Evolutionary conservation across 2,888 invertebrate genomes (phyloP).

Genomic region (Rhopalosiphum nymphaeae): DNA sequence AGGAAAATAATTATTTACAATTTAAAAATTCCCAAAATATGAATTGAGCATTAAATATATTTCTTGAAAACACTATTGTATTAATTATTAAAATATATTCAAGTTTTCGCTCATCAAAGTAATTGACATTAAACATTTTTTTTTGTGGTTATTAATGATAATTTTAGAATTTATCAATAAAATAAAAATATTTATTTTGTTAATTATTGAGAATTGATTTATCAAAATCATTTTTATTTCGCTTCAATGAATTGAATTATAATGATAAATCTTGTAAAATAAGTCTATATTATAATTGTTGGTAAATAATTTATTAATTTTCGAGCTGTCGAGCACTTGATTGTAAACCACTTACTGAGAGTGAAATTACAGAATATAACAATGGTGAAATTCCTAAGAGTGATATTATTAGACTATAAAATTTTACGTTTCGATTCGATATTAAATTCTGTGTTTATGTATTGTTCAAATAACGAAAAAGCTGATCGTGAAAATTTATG

Average conservation of each 20-base stretch:
- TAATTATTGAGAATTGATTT: neutral
- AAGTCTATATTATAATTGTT: neutral
- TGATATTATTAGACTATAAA: slow-evolving; percentile 39
- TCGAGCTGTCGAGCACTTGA: neutral
- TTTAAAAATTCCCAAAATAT: neutral
- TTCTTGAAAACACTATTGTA: neutral
- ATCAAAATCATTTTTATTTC: neutral
- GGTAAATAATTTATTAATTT: slow-evolving; percentile 41
- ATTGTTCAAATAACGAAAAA: slow-evolving; percentile 14
- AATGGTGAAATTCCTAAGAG: neutral
- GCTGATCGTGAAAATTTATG: slow-evolving; percentile 29
- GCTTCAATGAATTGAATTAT: neutral
- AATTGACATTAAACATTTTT: neutral
- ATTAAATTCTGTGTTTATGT: slow-evolving; percentile 46
- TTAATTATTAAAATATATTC: neutral
- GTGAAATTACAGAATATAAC: neutral
- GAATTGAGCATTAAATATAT: neutral
- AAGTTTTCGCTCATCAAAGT: neutral
- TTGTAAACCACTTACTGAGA: slow-evolving; percentile 15
- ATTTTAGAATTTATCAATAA: neutral
- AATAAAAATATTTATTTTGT: neutral
- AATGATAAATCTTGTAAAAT: neutral
- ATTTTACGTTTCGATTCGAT: slow-evolving; percentile 44
- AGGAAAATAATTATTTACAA: slow-evolving; percentile 27
- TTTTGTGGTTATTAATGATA: neutral